Percentiles rank a stretch among this genome's conserved stretches.
These are phyloP conservation scores for Elaphurus davidianus DNA, from an alignment of 2,113 vertebrate species.

Conservation along the genomic window DNA sequence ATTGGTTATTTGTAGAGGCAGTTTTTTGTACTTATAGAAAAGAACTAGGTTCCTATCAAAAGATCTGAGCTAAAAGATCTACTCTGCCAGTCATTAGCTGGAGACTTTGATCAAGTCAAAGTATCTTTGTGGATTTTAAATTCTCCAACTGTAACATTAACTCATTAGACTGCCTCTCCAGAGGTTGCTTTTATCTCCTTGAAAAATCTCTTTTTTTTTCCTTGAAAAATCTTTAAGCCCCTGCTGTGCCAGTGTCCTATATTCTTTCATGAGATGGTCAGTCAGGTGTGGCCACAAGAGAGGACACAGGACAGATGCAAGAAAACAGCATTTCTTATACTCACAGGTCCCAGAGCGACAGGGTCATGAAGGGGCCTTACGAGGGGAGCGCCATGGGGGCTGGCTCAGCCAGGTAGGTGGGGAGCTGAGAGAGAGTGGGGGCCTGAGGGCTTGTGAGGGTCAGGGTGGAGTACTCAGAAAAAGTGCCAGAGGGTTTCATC, in stretches of 20 bases:
- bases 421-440: background rate
- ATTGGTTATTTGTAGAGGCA: background rate
- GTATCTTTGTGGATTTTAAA: background rate
- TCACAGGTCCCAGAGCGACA: background rate
- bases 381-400: fast-evolving
- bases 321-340: background rate
- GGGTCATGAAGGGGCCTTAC: background rate
- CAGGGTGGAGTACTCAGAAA: background rate
- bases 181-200: background rate
- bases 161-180: background rate
- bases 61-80: background rate
- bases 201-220: background rate
- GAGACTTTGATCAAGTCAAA: background rate
- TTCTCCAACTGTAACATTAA: background rate
- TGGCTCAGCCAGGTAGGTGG: background rate
- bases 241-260: background rate
- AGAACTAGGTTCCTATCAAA: background rate
- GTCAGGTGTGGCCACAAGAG: background rate
- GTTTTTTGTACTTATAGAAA: background rate
- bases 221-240: background rate
- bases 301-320: background rate
- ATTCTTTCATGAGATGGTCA: background rate
- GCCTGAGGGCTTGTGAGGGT: too few relatives aligned
- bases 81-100: background rate
- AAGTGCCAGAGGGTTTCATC: background rate